Percentiles rank a stretch among this genome's conserved stretches.
Conservation (phyloP, 2,888 invertebrate genomes). For the Melipona beecheii region DNA sequence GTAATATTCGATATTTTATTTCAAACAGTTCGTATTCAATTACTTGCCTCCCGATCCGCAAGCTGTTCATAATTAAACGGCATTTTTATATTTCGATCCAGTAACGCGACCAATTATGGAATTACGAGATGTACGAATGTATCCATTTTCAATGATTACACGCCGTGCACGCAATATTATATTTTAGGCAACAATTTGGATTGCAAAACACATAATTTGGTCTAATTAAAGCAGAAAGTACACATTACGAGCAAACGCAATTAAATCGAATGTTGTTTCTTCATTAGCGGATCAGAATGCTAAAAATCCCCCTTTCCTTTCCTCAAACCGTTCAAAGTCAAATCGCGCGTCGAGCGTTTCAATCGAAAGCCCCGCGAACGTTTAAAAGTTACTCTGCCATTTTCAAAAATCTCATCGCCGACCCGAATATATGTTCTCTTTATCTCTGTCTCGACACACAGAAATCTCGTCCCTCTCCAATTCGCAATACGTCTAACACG, state of each 20-base stretch:
- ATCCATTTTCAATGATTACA: not conserved
- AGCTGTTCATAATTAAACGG: not conserved
- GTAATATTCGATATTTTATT: not conserved
- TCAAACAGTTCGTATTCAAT: not conserved
- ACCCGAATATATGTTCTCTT: too few species aligned
- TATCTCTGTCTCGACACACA: too few species aligned
- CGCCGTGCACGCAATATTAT: not conserved
- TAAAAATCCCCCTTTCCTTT: not conserved
- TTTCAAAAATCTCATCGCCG: too few species aligned
- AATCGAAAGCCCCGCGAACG: too few species aligned
- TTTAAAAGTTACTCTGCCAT: too few species aligned
- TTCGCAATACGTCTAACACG: too few species aligned
- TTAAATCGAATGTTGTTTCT: not conserved
- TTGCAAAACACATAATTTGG: not conserved
- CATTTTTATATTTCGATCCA: not conserved
- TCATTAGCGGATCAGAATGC: not conserved
- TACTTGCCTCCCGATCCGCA: not conserved
- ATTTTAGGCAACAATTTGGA: not conserved
- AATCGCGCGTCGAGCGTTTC: too few species aligned
- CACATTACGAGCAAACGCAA: not conserved
- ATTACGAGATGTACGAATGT: not conserved
- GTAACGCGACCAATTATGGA: not conserved
- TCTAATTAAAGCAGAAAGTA: not conserved
- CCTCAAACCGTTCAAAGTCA: too few species aligned
- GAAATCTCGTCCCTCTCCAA: too few species aligned